phyloP scores from a whole-genome alignment of 2,113 vertebrate species.

The Indicator maculatus region DNA sequence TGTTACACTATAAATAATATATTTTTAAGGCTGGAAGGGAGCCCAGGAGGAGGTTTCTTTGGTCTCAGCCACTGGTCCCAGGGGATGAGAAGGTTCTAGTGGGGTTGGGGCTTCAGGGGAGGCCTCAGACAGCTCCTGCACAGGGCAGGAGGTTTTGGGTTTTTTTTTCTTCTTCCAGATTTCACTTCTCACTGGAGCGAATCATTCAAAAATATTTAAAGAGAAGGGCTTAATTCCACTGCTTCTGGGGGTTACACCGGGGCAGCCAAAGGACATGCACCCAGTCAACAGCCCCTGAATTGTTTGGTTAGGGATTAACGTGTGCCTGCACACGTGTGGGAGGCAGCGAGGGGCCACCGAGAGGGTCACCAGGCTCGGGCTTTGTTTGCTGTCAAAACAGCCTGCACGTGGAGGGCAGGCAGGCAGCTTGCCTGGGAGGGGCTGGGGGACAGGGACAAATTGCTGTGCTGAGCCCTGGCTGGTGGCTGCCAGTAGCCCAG shows the following conservation, averaged over 20 bases:
- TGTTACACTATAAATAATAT: not conserved
- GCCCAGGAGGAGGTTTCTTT: not conserved
- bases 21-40: slow-evolving; percentile 21
- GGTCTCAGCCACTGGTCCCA: not conserved
- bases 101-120: not conserved
- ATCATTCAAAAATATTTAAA: slow-evolving; percentile 53
- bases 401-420: slow-evolving; percentile 15
- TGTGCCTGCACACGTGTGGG: not conserved
- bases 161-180: not conserved
- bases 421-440: not conserved
- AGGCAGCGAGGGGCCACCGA: not conserved
- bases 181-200: slow-evolving; percentile 1
- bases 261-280: slow-evolving; percentile 57
- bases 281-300: slow-evolving; percentile 20
- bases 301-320: slow-evolving; percentile 52
- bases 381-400: slow-evolving; percentile 63
- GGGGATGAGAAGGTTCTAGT: not conserved
- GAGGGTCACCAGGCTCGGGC: not conserved
- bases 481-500: not conserved
- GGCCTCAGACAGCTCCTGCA: not conserved
- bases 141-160: not conserved
- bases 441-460: not conserved
- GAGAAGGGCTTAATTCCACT: slow-evolving; percentile 39
- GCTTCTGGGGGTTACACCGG: slow-evolving; percentile 41
- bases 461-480: not conserved